Conservation (phyloP, 2,113 vertebrate species). For the Phylloscopus whistleri region DNA sequence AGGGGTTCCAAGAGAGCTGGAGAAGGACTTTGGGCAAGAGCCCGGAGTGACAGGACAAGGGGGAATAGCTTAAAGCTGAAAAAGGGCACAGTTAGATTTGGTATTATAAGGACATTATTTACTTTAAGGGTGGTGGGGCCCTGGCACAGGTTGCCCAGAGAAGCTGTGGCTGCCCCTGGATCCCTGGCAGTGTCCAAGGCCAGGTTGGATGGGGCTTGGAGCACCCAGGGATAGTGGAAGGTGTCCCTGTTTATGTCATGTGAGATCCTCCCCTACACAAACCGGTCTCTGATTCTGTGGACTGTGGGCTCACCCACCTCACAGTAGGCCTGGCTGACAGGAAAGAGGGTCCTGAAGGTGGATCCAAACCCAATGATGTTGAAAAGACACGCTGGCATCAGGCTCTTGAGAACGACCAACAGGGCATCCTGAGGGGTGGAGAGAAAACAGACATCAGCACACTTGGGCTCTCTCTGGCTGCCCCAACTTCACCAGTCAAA, state of each 20-base stretch:
- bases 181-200: background rate
- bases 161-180: background rate
- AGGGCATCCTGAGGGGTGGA: slow-evolving; percentile 81
- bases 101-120: background rate
- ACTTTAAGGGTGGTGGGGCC: background rate
- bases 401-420: slow-evolving; percentile 90
- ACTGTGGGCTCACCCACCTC: slow-evolving; percentile 77
- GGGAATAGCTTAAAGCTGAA: background rate
- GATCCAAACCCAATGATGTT: slow-evolving; percentile 91
- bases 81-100: background rate
- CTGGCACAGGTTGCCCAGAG: background rate
- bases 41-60: background rate
- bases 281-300: background rate
- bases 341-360: slow-evolving; percentile 86
- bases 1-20: background rate
- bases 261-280: background rate
- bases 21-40: background rate
- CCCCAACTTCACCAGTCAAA: background rate
- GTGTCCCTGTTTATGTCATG: background rate
- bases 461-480: background rate
- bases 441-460: background rate
- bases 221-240: background rate
- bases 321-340: slow-evolving; percentile 84
- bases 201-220: rapidly evolving
- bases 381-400: slow-evolving; percentile 87